Base-by-base conservation (phyloP, 2,888 invertebrate genomes). In the Colostygia pectinataria region DNA sequence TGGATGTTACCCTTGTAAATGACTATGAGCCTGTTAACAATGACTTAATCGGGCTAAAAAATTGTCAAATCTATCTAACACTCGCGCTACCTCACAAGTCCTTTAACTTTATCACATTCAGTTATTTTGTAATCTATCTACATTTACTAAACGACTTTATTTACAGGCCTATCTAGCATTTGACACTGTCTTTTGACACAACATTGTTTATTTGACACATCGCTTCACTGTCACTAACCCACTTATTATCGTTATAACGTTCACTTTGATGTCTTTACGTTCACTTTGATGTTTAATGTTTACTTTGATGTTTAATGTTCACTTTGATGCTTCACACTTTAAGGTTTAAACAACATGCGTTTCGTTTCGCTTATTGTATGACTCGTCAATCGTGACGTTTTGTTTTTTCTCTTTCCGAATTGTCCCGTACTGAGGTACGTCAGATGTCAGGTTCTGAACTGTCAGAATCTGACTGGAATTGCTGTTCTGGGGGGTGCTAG, bases 401-500 rank as follows among this genome's bases (percentile, higher is more conserved):
- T 90, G 90, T 74, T 90, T 90, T 61, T 81, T 83, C 55, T 91
- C 91, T 66, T 90, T 90, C 53, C 88, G 81, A 18, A 91, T 90
- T 0, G 91, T 91, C n/a, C 90, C 91, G 68, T 91, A 91, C 28
- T 90, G 90, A 0, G 91, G 91, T n/a, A 86, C 83, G 58, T 90
- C 89, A 0, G 83, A 79, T 0, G 90, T 83, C 8, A 91, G 74
- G 62, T 91, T 91, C 59, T 92, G 92, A 23, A 93, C 92, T 53
- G 92, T 93, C 1, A 93, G 82, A 57, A 93, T 92, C 71, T 93
- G 93, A 65, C 77, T 85, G 12, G 88, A 83, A 68, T 80, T 80
- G 47, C 70, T 83, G 6, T 20, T 20, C 20, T 20, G 20, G 28
- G 82, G 92, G 33, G 81, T 86, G 68, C 83, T 87, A 8, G 83